These are phyloP conservation scores for Heliconius cydno DNA, from an alignment of 2,888 invertebrate species.

Conservation along the genomic window DNA sequence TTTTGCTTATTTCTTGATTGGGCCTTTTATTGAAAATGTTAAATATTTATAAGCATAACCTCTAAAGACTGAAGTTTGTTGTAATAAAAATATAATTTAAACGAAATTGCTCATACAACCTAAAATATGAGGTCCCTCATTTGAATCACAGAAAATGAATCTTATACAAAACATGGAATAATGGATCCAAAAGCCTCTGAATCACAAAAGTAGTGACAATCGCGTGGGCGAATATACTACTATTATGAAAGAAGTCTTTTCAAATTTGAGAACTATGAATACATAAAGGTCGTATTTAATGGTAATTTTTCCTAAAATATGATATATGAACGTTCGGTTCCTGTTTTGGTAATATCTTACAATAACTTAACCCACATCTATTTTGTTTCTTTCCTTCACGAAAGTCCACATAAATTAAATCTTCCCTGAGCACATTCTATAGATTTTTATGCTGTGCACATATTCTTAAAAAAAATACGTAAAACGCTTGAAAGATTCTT, in stretches of 20 bases:
- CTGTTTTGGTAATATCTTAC: too few species aligned
- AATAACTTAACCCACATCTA: too few species aligned
- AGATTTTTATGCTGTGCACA: too few species aligned
- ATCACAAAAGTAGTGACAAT: conserved; percentile 58
- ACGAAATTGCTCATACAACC: conserved; percentile 1
- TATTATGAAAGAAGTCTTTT: conserved; percentile 70
- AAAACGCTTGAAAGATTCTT: too few species aligned
- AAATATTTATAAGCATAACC: conserved; percentile 6
- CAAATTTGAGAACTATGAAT: conserved; percentile 61
- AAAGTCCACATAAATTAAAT: too few species aligned
- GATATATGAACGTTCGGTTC: background rate
- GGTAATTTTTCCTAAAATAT: conserved; percentile 55
- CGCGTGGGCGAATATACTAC: conserved; percentile 64
- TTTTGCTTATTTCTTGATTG: conserved; percentile 7
- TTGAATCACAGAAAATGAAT: conserved; percentile 27
- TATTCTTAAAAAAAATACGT: too few species aligned
- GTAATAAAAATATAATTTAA: background rate
- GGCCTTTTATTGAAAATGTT: conserved; percentile 7
- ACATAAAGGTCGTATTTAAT: conserved; percentile 66
- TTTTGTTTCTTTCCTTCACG: too few species aligned
- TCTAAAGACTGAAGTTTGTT: background rate
- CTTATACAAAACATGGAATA: conserved; percentile 30
- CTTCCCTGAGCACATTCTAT: too few species aligned
- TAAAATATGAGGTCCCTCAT: conserved; percentile 16
- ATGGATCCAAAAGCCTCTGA: conserved; percentile 27